Percentiles rank a stretch among this genome's conserved stretches.
phyloP scores from a whole-genome alignment of 2,888 invertebrate genomes.

The Drosophila hawaiiensis region DNA sequence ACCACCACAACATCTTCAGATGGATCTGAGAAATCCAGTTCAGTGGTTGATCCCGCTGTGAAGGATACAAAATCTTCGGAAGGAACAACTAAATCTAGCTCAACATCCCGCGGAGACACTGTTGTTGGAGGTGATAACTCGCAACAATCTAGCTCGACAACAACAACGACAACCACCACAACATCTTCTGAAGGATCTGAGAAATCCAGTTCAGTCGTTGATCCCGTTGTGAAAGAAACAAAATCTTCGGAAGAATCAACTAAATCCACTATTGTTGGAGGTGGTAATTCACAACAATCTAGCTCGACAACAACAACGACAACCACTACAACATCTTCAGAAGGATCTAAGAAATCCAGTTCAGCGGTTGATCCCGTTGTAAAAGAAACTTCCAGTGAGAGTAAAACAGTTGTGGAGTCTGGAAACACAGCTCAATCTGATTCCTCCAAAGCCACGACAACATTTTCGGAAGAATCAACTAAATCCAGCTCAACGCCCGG shows the following conservation, averaged over 20 bases:
- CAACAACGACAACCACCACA: constrained; percentile 9
- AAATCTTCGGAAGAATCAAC: constrained; percentile 4
- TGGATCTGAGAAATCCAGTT: not conserved
- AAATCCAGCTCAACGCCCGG: not conserved
- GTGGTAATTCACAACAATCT: not conserved
- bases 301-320: constrained; percentile 13
- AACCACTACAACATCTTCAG: constrained; percentile 10
- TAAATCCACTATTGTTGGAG: not conserved
- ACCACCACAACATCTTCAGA: not conserved
- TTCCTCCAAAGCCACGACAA: too few species aligned
- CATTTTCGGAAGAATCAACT: constrained; percentile 5
- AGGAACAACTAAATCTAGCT: not conserved
- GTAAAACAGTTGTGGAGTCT: too few species aligned
- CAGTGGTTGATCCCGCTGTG: not conserved
- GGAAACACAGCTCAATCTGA: too few species aligned
- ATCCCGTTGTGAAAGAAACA: too few species aligned
- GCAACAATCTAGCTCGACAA: constrained; percentile 11
- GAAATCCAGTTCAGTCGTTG: not conserved
- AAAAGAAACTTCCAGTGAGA: too few species aligned
- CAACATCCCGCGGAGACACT: not conserved
- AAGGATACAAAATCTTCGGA: constrained; percentile 5
- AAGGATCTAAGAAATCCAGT: not conserved
- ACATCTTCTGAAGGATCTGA: constrained; percentile 6
- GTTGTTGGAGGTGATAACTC: constrained; percentile 13
- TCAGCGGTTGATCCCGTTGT: not conserved